A percentile compares a stretch with the other conserved stretches of the same genome.
Conservation (phyloP, 2,797 vertebrate species). For the Sebastes umbrosus region DNA sequence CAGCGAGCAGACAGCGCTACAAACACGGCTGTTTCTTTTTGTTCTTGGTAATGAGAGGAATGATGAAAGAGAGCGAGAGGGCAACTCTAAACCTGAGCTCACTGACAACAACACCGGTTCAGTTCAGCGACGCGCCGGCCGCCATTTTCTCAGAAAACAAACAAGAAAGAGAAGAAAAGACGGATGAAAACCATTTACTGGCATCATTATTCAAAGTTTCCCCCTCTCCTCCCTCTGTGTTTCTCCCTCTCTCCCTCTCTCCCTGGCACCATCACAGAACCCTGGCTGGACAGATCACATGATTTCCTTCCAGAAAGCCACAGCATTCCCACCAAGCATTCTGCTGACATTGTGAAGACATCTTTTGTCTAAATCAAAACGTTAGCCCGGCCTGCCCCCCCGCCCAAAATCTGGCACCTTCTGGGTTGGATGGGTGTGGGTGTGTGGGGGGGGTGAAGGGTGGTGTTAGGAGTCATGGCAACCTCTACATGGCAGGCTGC, state of each 20-base stretch:
- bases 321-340: constrained; percentile 92
- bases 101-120: constrained; percentile 83
- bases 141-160: constrained; percentile 92
- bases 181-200: constrained; percentile 80
- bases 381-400: constrained; percentile 85
- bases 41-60: constrained; percentile 72
- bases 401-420: constrained; percentile 90
- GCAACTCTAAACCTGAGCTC: constrained; percentile 84
- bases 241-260: constrained; percentile 82
- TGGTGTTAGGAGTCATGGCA: constrained; percentile 94
- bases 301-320: constrained; percentile 88
- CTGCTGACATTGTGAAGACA: constrained; percentile 94
- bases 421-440: constrained; percentile 49
- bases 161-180: constrained; percentile 76
- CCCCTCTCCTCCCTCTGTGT: constrained; percentile 76
- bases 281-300: constrained; percentile 89
- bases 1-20: constrained; percentile 83
- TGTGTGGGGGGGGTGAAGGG: constrained; percentile 69
- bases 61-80: constrained; percentile 82
- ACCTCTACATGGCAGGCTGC: constrained; percentile 94
- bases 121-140: constrained; percentile 87
- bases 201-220: constrained; percentile 86
- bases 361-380: constrained; percentile 96
- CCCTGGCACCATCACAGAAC: constrained; percentile 90
- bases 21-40: constrained; percentile 55